phyloP scores from a whole-genome alignment of 2,888 invertebrate genomes.

The Yponomeuta malinellus region DNA sequence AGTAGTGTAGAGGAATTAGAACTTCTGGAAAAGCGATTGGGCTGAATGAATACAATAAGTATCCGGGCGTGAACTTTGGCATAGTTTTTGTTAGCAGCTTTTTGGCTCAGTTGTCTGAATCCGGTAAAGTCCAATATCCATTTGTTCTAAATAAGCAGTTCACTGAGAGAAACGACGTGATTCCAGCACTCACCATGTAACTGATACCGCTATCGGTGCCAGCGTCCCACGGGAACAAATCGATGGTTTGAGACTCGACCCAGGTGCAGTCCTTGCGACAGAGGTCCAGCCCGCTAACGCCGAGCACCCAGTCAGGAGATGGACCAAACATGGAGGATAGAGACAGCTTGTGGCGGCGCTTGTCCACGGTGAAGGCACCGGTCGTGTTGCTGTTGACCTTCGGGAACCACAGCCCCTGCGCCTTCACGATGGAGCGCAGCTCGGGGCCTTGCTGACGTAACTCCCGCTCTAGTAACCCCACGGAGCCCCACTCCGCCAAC shows the following conservation, averaged over 20 bases:
- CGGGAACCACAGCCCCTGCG: constrained; percentile 90
- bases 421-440: constrained; percentile 90
- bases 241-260: constrained; percentile 87
- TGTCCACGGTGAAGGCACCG: constrained; percentile 88
- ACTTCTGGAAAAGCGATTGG: no score
- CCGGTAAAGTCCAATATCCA: no score
- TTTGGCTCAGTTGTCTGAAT: no score
- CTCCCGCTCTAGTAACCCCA: constrained; percentile 91
- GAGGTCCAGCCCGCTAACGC: constrained; percentile 90
- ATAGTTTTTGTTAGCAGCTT: no score
- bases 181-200: constrained; percentile 81
- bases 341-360: constrained; percentile 89
- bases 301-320: constrained; percentile 98
- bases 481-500: constrained; percentile 92
- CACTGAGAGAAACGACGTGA: no score
- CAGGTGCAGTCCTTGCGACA: constrained; percentile 94
- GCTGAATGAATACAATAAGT: no score
- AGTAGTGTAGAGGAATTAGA: no score
- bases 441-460: constrained; percentile 86
- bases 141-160: no score
- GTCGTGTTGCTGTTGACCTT: constrained; percentile 89
- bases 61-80: no score
- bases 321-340: constrained; percentile 94
- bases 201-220: constrained; percentile 96
- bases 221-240: constrained; percentile 96